A percentile compares a stretch with the other conserved stretches of the same genome.
These are phyloP conservation scores for Sitta europaea DNA, from an alignment of 2,113 vertebrate species.

Conservation along the genomic window DNA sequence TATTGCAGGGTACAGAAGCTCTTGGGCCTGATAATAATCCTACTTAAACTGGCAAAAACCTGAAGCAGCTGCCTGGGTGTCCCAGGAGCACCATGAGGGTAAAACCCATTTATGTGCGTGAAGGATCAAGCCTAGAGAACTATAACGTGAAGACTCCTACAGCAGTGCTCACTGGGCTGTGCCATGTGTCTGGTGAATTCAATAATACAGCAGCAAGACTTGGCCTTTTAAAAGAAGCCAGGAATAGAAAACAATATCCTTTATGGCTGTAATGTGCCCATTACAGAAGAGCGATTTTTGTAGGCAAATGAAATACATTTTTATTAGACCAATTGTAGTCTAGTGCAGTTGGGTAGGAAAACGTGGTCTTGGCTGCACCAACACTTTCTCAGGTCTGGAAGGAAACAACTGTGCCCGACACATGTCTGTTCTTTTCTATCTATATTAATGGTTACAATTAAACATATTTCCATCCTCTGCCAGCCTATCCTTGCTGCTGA, in stretches of 20 bases:
- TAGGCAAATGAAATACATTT: slow-evolving; percentile 7
- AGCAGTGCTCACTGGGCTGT: background rate
- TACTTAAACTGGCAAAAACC: background rate
- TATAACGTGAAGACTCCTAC: background rate
- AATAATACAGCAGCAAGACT: background rate
- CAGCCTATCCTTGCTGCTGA: background rate
- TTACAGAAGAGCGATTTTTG: background rate
- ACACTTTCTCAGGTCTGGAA: background rate
- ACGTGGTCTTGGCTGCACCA: background rate
- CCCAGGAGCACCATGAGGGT: background rate
- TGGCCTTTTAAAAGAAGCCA: background rate
- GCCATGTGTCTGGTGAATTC: background rate
- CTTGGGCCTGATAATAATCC: background rate
- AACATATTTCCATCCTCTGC: background rate
- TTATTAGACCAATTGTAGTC: background rate
- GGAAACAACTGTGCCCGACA: background rate
- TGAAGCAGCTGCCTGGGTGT: background rate
- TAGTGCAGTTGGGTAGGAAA: background rate
- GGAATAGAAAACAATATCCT: background rate
- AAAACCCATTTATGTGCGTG: slow-evolving; percentile 9
- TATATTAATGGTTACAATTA: background rate
- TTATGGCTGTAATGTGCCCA: background rate
- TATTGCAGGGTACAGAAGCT: background rate
- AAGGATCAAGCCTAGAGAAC: slow-evolving; percentile 4
- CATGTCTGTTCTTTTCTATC: background rate